These are phyloP conservation scores for Hydriomena furcata DNA, from an alignment of 2,888 invertebrate genomes.

Conservation along the genomic window DNA sequence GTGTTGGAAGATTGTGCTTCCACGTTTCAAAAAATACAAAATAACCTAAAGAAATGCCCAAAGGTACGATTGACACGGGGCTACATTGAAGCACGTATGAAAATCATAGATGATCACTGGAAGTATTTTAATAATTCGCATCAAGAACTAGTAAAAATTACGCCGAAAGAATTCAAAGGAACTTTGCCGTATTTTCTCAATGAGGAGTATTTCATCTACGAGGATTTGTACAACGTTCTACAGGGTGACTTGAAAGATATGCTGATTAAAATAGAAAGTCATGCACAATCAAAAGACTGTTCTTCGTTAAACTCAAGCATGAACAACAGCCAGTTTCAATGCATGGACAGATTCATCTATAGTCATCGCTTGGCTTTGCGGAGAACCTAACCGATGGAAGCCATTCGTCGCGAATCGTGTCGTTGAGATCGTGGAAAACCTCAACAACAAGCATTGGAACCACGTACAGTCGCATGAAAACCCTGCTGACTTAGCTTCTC, in stretches of 20 bases:
- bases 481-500: conserved; percentile 30
- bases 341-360: conserved; percentile 28
- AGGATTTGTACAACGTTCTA: conserved; percentile 1
- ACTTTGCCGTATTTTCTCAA: conserved; percentile 27
- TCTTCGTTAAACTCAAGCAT: background rate
- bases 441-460: conserved; percentile 15
- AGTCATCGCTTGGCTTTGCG: conserved; percentile 27
- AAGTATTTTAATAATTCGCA: conserved; percentile 18
- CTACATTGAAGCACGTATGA: conserved; percentile 26
- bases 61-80: conserved; percentile 23
- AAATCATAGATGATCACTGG: conserved; percentile 29
- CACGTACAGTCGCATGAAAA: conserved; percentile 18
- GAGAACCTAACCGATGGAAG: conserved; percentile 32
- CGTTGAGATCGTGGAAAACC: conserved; percentile 21
- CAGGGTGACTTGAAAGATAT: background rate
- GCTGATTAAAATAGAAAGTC: background rate
- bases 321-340: background rate
- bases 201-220: conserved; percentile 19
- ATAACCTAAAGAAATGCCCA: conserved; percentile 9
- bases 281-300: background rate
- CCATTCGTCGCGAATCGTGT: conserved; percentile 19
- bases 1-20: conserved; percentile 14
- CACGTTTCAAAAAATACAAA: conserved; percentile 15
- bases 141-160: conserved; percentile 21
- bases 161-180: conserved; percentile 22